phyloP scores from a whole-genome alignment of 2,797 vertebrate species.

The Gambelia wislizenii region DNA sequence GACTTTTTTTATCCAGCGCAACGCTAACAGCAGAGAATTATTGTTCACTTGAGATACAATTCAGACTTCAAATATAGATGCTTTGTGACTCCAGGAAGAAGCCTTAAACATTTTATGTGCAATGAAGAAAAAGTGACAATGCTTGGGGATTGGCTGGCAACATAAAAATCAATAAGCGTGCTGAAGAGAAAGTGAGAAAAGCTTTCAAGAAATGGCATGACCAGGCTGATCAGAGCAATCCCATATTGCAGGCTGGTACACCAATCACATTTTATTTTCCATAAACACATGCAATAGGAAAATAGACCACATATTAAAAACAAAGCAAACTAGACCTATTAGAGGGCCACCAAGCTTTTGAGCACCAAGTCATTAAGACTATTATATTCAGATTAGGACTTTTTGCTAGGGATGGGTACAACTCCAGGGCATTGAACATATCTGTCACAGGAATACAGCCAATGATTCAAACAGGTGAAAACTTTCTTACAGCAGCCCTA shows the following conservation, averaged over 20 bases:
- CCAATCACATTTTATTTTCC: not conserved
- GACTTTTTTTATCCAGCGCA: constrained; percentile 56
- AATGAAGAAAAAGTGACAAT: constrained; percentile 31
- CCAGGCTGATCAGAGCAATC: not conserved
- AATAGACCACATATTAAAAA: not conserved
- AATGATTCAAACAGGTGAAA: not conserved
- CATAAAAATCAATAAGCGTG: constrained; percentile 3
- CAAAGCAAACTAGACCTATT: not conserved
- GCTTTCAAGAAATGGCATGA: constrained; percentile 14
- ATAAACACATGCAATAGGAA: not conserved
- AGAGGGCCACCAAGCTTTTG: not conserved
- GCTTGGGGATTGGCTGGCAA: constrained; percentile 33
- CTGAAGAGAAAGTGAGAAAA: constrained; percentile 17
- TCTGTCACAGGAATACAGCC: no score
- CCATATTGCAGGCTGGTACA: not conserved
- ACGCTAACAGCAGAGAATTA: constrained; percentile 44
- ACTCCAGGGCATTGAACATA: not conserved
- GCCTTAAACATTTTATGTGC: constrained; percentile 32
- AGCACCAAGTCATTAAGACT: not conserved
- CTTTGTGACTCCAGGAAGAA: constrained; percentile 44
- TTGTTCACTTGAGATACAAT: constrained; percentile 50
- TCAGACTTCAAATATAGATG: constrained; percentile 46
- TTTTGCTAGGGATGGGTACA: not conserved
- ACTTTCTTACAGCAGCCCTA: not conserved
- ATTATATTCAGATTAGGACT: not conserved